phyloP scores from a whole-genome alignment of 2,888 invertebrate species.

The Drosophila kuntzei region DNA sequence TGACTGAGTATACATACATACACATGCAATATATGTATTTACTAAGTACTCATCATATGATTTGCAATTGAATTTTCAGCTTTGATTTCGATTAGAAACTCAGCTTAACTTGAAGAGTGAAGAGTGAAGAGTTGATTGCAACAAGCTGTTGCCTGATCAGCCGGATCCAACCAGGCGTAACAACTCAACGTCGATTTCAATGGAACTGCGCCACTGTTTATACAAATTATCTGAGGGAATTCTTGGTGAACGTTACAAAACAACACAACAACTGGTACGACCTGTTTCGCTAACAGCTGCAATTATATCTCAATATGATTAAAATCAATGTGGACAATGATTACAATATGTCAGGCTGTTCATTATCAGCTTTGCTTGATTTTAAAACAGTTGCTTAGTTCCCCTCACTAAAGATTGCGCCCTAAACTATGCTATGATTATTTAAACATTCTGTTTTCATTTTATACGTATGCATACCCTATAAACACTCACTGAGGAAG shows the following conservation, averaged over 20 bases:
- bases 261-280: slow-evolving; percentile 12
- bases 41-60: slow-evolving; percentile 11
- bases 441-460: not conserved
- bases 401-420: slow-evolving; percentile 27
- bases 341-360: slow-evolving; percentile 9
- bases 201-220: slow-evolving; percentile 29
- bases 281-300: slow-evolving; percentile 9
- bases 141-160: slow-evolving; percentile 7
- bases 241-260: slow-evolving; percentile 27
- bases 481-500: too few species aligned
- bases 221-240: slow-evolving; percentile 25
- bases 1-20: not conserved
- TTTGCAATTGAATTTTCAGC: slow-evolving; percentile 14
- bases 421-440: slow-evolving; percentile 47
- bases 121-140: slow-evolving; percentile 16
- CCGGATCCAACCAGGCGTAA: slow-evolving; percentile 35
- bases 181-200: slow-evolving; percentile 16
- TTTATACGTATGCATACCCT: too few species aligned
- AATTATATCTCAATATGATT: slow-evolving; percentile 20
- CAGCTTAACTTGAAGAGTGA: slow-evolving; percentile 12
- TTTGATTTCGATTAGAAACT: slow-evolving; percentile 23
- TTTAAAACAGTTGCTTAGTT: slow-evolving; percentile 4
- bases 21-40: not conserved
- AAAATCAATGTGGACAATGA: slow-evolving; percentile 3
- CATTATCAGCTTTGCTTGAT: not conserved